Percentiles rank a stretch among this genome's conserved stretches.
phyloP scores from a whole-genome alignment of 2,113 vertebrate species.

The Grammomys dolichurus region DNA sequence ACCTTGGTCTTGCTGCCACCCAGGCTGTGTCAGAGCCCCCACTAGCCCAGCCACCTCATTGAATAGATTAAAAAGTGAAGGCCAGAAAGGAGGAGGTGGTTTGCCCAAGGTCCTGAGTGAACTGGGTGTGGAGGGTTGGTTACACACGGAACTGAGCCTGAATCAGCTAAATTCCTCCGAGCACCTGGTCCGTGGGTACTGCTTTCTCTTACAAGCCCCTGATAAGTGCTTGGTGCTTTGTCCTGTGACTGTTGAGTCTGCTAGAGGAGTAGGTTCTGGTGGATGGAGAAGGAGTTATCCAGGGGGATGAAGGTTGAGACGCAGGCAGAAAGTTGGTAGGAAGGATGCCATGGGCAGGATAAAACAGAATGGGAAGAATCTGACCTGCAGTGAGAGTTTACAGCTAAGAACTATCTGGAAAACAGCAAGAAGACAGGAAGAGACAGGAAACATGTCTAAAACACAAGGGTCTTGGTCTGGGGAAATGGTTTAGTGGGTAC shows the following conservation, averaged over 20 bases:
- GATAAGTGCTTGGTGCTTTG: not conserved
- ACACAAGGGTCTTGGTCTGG: not conserved
- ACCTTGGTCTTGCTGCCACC: slow-evolving; percentile 70
- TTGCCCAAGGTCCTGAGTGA: slow-evolving; percentile 37
- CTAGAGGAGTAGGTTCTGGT: not conserved
- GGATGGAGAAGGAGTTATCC: not conserved
- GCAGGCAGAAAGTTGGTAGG: not conserved
- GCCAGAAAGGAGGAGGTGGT: slow-evolving; percentile 28
- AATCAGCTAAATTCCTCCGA: not conserved
- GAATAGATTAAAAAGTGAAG: slow-evolving; percentile 63
- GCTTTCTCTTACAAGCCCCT: not conserved
- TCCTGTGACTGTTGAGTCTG: not conserved
- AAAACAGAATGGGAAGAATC: not conserved
- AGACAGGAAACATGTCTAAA: not conserved
- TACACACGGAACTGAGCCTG: not conserved
- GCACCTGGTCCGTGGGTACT: not conserved
- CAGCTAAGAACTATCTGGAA: not conserved
- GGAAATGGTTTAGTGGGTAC: not conserved
- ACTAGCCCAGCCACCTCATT: not conserved
- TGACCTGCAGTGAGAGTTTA: not conserved
- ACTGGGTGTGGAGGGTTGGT: not conserved
- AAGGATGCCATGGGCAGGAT: not conserved
- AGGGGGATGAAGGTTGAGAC: not conserved
- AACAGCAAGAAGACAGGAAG: not conserved
- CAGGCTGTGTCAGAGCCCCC: slow-evolving; percentile 62